Evolutionary conservation across 2,888 invertebrate genomes (phyloP).

Genomic region (Ypsolopha sequella): DNA sequence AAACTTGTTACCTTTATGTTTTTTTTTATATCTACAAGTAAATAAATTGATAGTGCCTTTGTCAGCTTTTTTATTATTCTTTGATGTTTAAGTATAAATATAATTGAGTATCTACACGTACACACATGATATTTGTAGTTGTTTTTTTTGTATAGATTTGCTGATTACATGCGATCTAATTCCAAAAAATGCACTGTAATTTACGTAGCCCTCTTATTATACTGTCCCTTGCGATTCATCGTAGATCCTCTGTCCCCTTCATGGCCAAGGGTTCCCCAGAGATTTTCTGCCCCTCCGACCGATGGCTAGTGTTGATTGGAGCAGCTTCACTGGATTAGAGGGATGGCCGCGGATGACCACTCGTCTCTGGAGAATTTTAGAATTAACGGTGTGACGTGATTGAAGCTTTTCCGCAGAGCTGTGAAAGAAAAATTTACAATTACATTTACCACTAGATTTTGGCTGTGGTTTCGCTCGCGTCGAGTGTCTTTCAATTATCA

Average conservation of each 20-base stretch:
- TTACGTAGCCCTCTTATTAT: conserved; percentile 5
- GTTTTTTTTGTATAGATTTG: too few relatives aligned
- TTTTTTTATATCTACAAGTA: too few relatives aligned
- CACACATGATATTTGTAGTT: too few relatives aligned
- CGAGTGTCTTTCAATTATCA: too few relatives aligned
- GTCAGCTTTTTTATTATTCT: too few relatives aligned
- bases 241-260: neutral
- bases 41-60: too few relatives aligned
- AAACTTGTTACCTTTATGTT: too few relatives aligned
- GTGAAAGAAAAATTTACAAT: neutral
- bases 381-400: conserved; percentile 35
- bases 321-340: conserved; percentile 54
- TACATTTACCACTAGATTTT: neutral
- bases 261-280: conserved; percentile 19
- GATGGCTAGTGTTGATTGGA: conserved; percentile 53
- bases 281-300: neutral
- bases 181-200: conserved; percentile 1
- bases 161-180: neutral
- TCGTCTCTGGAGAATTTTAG: conserved; percentile 41
- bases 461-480: too few relatives aligned
- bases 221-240: neutral
- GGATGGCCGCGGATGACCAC: conserved; percentile 49
- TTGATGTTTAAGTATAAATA: too few relatives aligned
- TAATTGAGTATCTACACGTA: too few relatives aligned
- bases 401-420: neutral